A percentile compares a stretch with the other conserved stretches of the same genome.
phyloP scores from a whole-genome alignment of 1,140 invertebrate species.

The Chionoecetes opilio region DNA sequence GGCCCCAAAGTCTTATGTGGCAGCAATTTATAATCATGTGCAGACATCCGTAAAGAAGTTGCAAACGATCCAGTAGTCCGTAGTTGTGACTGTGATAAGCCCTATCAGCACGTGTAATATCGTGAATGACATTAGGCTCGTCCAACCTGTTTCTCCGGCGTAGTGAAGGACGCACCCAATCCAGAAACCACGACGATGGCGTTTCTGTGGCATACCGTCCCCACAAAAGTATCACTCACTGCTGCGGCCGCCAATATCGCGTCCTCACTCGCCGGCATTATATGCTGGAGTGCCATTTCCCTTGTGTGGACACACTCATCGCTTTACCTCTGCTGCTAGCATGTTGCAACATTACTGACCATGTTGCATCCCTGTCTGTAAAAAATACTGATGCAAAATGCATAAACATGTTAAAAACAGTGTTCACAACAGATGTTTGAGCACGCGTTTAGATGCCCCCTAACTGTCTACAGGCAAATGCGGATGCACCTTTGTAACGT shows the following conservation, averaged over 20 bases:
- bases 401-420: constrained; percentile 24
- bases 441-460: constrained; percentile 16
- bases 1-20: background rate
- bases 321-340: background rate
- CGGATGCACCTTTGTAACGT: no score
- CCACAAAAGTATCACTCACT: constrained; percentile 36
- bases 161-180: constrained; percentile 33
- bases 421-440: constrained; percentile 50
- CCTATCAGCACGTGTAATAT: background rate
- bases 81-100: constrained; percentile 33
- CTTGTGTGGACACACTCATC: constrained; percentile 33
- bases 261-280: background rate
- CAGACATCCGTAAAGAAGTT: background rate
- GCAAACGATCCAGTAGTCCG: background rate
- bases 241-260: background rate
- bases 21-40: constrained; percentile 30
- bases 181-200: constrained; percentile 34
- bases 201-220: background rate
- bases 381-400: constrained; percentile 44
- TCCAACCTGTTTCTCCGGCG: background rate
- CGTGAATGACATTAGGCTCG: constrained; percentile 33
- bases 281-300: background rate
- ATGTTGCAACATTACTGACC: constrained; percentile 40
- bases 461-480: no score
- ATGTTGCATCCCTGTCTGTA: background rate